These are phyloP conservation scores for Nomia melanderi DNA, from an alignment of 1,140 invertebrate genomes.

Conservation along the genomic window DNA sequence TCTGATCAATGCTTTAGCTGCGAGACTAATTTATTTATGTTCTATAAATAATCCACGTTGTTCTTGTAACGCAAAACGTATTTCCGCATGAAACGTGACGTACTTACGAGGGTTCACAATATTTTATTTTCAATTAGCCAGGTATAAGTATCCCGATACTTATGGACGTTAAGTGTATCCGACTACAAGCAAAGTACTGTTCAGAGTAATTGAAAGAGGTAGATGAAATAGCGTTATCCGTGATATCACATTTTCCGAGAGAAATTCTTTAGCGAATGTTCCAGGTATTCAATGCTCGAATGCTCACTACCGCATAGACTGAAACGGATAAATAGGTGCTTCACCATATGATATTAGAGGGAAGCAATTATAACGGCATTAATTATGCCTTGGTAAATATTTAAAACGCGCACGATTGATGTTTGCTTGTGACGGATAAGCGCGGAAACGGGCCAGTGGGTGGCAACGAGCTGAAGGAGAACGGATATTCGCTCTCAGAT, in stretches of 20 bases:
- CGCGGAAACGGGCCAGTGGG: not conserved
- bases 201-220: not conserved
- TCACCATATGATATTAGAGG: constrained; percentile 14
- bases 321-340: constrained; percentile 7
- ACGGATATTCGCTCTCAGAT: constrained; percentile 50
- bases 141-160: no score
- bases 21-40: no score
- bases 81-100: no score
- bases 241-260: not conserved
- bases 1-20: no score
- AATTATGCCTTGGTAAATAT: constrained; percentile 71
- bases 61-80: no score
- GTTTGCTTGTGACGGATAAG: constrained; percentile 64
- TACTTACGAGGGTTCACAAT: no score
- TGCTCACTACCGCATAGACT: not conserved
- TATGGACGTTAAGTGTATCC: no score
- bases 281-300: not conserved
- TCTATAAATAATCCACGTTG: no score
- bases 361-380: constrained; percentile 69
- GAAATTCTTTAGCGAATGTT: not conserved
- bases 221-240: not conserved
- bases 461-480: not conserved
- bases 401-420: constrained; percentile 70
- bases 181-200: not conserved
- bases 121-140: no score